Evolutionary conservation across 64 coral and sea anemone species (phyloP), one percentile per base, ranked within the genome.

Genomic region (Actinia tenebrosa): DNA sequence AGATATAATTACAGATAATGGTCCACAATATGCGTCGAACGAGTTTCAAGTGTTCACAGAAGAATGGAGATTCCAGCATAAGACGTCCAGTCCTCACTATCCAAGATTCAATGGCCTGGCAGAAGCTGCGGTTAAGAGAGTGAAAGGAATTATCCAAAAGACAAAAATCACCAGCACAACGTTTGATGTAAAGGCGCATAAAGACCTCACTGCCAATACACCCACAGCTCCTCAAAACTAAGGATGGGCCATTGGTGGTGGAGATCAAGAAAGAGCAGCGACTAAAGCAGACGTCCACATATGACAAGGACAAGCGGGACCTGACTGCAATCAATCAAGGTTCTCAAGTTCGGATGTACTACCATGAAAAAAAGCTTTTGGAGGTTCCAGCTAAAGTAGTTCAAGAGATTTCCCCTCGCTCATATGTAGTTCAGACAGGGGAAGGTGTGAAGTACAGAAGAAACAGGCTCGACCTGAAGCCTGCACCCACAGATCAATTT

Each of bases 351-450:
- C 19, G 3, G 19, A 64, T 64, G 3, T 20, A 64, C 61, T 1
- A 64, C 61, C 61, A 64, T 20, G 61, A 64, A 64, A 64, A 3
- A 64, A 88, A 53, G 22, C 87, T 69, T 3, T 63, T 0, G 79
- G 20, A 80, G 20, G 7, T n/a, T 89, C 18, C 16, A 56, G 20
- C 45, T 66, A 80, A 69, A 27, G 30, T 86, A 63, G 69, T 17
- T 53, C 25, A 78, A 37, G 25, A 46, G 59, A 16, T 4, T 37
- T 10, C 83, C 85, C 43, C 91, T 79, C 27, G 37, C 80, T 14
- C 42, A 86, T 86, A 93, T 80, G 50, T 79, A 69, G 87, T 89
- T 8, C 87, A 89, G 56, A 93, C 91, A 23, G 87, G 85, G 47
- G 54, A 19, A 50, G 45, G 46, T 23, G 56, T 45, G 13, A 53